Percentiles rank a stretch among this genome's conserved stretches.
Conservation (phyloP, 2,113 vertebrate genomes). For the Greenwoodochromis staneri region DNA sequence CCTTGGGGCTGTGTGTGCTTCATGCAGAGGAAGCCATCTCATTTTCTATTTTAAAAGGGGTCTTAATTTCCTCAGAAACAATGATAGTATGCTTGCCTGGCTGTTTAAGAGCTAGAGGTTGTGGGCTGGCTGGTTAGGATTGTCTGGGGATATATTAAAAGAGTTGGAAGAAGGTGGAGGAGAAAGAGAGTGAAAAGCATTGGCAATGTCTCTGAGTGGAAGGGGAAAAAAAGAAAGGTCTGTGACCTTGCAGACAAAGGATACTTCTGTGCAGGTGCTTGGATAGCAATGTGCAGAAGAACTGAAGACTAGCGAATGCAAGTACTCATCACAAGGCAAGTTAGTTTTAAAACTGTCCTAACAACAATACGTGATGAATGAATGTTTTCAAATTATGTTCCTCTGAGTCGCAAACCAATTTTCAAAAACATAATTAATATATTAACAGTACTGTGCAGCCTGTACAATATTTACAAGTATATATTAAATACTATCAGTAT, state of each 20-base stretch:
- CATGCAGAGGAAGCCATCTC: conserved; percentile 12
- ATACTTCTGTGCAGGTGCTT: background rate
- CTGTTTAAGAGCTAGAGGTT: conserved; percentile 13
- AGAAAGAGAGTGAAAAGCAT: background rate
- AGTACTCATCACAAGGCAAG: background rate
- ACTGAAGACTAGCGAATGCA: background rate
- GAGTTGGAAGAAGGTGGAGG: background rate
- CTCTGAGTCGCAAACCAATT: background rate
- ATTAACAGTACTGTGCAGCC: background rate
- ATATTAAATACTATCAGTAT: background rate
- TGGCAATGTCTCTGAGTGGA: background rate
- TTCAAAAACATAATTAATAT: background rate
- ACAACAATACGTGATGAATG: background rate
- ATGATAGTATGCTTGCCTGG: conserved; percentile 19
- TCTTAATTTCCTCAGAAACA: conserved; percentile 40
- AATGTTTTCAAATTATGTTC: background rate
- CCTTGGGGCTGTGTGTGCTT: conserved; percentile 36
- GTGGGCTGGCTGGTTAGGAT: background rate
- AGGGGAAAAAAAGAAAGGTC: background rate
- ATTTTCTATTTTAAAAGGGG: conserved; percentile 45
- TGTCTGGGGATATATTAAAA: background rate
- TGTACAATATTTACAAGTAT: background rate
- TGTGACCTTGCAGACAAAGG: conserved; percentile 29
- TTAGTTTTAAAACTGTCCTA: background rate
- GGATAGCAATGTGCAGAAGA: background rate